Evolutionary conservation across 2,797 vertebrate genomes (phyloP), one percentile per base, ranked within the genome.

Genomic region (Myripristis murdjan): DNA sequence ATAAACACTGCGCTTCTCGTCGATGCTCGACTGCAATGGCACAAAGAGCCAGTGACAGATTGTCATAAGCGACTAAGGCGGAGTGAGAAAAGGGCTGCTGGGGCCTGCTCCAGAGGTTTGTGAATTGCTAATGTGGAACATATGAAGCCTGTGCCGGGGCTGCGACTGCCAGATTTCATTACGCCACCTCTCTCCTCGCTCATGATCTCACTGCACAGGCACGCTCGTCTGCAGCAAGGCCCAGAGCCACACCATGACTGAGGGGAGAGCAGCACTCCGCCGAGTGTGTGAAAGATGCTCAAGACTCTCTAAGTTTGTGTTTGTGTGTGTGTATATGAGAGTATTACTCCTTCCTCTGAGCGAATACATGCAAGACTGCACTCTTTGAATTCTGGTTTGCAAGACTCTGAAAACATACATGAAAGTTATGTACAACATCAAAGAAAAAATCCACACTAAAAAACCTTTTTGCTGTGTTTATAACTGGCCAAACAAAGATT

Each of bases 121-220:
- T 84, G 90, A 89, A 88, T 90, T 65, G 83, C 89, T 93, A 92
- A 96, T 94, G 90, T 94, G 93, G 93, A 96, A 96, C 91, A 95
- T 95, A 95, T 94, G 94, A 96, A 90, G 93, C 92, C 91, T 89
- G 35, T 0, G 78, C 90, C 49, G 79, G 81, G 59, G 44, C 82
- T 86, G 66, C 14, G 68, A 82, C 90, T 95, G 94, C 95, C 95
- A 95, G 94, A 89, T 93, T 94, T 94, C 87, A 95, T 94, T 95
- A 95, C 93, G 91, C 88, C 88, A 91, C 91, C 93, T 94, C 92
- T 90, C 86, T 89, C 89, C 81, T 77, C 70, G 70, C 84, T 82
- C 84, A 91, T 96, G 95, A 96, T 94, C 93, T 96, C 96, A 96
- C 83, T 80, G 90, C 90, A 92, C 88, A 92, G 87, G 92, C 85